Base-by-base conservation (phyloP, 1,140 invertebrate species). In the Orchesella cincta region DNA sequence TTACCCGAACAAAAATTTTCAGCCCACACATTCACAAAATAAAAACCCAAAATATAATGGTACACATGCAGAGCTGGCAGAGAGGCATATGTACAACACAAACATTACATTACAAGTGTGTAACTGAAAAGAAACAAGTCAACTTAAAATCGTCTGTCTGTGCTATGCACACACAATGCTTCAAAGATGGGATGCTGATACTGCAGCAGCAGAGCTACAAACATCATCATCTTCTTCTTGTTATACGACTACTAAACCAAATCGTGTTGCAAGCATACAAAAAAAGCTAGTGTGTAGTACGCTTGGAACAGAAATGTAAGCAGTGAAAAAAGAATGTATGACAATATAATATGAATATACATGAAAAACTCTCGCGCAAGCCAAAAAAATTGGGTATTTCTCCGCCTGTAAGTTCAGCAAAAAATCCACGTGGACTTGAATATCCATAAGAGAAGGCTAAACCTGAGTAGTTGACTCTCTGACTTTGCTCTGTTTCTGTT, bases 391-490 rank as follows among this genome's bases (percentile, higher is more conserved):
- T 52, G 57, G 46, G 35, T 62, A 29, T 52, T 54, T 51, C 52
- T 73, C 36, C 36, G 8, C 70, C 70, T 73, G 36, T 36, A 5
- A 39, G 8, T 2, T 39, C 29, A 34, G 39, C 67, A 77, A 77
- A 77, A 77, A 77, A 77, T 77, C 54, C 76, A 77, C 76, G 76
- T 77, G 76, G 76, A 77, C 28, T 74, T 34, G 39, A 64, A 77
- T 67, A 67, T 36, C 26, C 8, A 67, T 12, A 67, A 33, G 31
- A 67, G 14, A 67, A 67, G 8, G 54, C 8, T 12, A 23, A 57
- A 57, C 54, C 54, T 57, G 54, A 57, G 12, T 57, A 23, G 12
- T 57, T 57, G 12, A 18, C 54, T 57, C 23, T 57, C n/a, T 46
- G 20, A 12, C n/a, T 57, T 23, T n/a, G n/a, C n/a, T n/a, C n/a